Evolutionary conservation across 2,113 vertebrate genomes (phyloP).

Genomic region (Aramus guarauna): DNA sequence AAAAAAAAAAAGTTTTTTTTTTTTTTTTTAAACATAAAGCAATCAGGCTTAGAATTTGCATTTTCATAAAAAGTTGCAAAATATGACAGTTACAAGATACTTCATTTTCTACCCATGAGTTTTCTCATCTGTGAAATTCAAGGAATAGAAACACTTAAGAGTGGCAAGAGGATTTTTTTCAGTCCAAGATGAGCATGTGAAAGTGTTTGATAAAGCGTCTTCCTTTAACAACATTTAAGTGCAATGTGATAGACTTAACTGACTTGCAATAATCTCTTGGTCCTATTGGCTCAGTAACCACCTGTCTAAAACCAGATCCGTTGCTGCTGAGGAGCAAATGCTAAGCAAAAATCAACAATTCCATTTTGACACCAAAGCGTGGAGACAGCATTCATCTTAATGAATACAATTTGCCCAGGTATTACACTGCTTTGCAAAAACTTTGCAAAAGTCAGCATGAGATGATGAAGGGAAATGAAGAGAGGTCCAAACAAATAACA

Average conservation of each 20-base stretch:
- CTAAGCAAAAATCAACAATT: neutral
- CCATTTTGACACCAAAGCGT: neutral
- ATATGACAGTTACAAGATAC: neutral
- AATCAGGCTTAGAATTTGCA: neutral
- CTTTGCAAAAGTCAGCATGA: neutral
- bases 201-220: neutral
- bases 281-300: neutral
- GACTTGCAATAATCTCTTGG: neutral
- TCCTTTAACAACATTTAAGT: neutral
- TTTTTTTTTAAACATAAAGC: neutral
- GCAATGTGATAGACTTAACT: neutral
- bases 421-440: neutral
- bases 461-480: neutral
- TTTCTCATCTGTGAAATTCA: neutral
- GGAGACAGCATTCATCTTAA: neutral
- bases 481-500: neutral
- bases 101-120: neutral
- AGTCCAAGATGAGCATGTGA: neutral
- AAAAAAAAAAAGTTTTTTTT: too few relatives aligned
- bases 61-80: neutral
- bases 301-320: neutral
- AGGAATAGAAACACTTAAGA: neutral
- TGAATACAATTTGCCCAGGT: neutral
- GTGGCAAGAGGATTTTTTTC: neutral
- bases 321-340: neutral